Percentiles rank a stretch among this genome's conserved stretches.
These are phyloP conservation scores for Datnioides undecimradiatus DNA, from an alignment of 2,113 vertebrate genomes.

Conservation along the genomic window DNA sequence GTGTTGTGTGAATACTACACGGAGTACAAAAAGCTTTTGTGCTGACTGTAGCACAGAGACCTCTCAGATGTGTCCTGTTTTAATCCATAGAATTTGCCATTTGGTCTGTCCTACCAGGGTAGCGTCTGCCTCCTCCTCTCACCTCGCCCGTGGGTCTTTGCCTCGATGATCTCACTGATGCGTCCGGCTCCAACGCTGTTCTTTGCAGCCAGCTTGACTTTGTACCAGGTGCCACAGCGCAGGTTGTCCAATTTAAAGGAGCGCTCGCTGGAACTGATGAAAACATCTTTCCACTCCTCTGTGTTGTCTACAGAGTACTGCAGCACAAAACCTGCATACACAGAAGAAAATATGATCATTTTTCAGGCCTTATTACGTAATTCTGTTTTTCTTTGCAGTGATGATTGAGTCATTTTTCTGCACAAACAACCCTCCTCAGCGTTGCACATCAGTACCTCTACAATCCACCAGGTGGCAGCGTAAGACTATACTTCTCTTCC, in stretches of 20 bases:
- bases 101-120: background rate
- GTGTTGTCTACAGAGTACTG: constrained; percentile 99
- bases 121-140: constrained; percentile 21
- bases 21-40: background rate
- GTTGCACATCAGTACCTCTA: background rate
- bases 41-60: background rate
- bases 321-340: constrained; percentile 91
- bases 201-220: constrained; percentile 98
- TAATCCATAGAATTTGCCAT: background rate
- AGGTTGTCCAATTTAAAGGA: constrained; percentile 97
- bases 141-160: constrained; percentile 98
- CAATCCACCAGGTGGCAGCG: constrained; percentile 72
- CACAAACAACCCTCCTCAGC: background rate
- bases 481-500: background rate
- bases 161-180: constrained; percentile 99
- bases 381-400: background rate
- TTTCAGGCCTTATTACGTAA: background rate
- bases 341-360: constrained; percentile 2
- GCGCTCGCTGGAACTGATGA: constrained; percentile 94
- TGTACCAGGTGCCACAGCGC: constrained; percentile 98
- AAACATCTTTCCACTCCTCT: constrained; percentile 97
- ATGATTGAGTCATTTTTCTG: background rate
- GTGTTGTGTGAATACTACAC: background rate
- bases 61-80: background rate
- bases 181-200: constrained; percentile 97